Evolutionary conservation across 1,140 invertebrate species (phyloP).

Genomic region (Apis dorsata): DNA sequence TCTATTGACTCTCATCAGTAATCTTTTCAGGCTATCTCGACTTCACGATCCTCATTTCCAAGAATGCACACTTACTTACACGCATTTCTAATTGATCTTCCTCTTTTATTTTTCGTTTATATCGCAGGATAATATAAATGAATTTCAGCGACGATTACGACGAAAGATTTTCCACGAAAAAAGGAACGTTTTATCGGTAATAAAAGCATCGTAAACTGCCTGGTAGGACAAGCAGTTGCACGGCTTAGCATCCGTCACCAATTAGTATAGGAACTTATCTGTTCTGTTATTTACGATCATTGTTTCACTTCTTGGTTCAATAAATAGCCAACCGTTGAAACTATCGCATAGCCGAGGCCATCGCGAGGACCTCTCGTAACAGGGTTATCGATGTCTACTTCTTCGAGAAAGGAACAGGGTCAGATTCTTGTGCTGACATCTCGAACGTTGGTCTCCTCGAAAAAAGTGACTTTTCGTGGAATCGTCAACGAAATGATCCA

Average conservation of each 20-base stretch:
- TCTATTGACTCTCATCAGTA: conserved; percentile 14
- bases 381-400: conserved; percentile 38
- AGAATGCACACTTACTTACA: neutral
- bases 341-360: conserved; percentile 33
- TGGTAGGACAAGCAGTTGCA: conserved; percentile 30
- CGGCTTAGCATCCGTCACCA: conserved; percentile 17
- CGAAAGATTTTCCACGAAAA: conserved; percentile 17
- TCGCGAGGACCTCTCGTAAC: conserved; percentile 8
- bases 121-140: neutral
- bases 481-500: neutral
- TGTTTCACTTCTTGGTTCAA: neutral
- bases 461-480: neutral
- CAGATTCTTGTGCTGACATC: conserved; percentile 17
- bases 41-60: conserved; percentile 5
- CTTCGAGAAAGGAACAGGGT: conserved; percentile 14
- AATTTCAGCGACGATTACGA: neutral
- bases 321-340: conserved; percentile 30
- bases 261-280: conserved; percentile 48
- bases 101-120: neutral
- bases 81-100: neutral
- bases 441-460: conserved; percentile 1
- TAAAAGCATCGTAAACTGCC: conserved; percentile 27
- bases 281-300: conserved; percentile 15
- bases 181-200: conserved; percentile 1
- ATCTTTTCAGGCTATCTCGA: conserved; percentile 12